Conservation (phyloP, 2,797 vertebrate genomes). For the Melanotaenia nigrans region DNA sequence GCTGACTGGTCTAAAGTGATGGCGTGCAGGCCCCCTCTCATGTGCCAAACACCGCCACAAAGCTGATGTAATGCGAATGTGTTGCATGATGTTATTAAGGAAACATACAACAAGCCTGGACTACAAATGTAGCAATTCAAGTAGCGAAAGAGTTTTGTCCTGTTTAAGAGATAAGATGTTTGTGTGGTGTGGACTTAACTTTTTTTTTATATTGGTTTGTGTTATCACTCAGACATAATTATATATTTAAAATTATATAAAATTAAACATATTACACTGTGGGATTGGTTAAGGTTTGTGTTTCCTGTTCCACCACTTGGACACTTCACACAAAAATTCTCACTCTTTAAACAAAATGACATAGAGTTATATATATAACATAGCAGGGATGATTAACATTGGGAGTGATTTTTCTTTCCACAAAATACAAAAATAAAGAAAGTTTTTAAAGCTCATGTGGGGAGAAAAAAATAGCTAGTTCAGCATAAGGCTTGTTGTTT, state of each 20-base stretch:
- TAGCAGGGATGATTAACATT: no score
- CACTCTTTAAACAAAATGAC: background rate
- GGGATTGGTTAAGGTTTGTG: background rate
- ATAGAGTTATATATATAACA: background rate
- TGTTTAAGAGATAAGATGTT: background rate
- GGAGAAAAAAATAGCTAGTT: background rate
- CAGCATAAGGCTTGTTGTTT: slow-evolving; percentile 44
- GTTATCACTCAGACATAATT: background rate
- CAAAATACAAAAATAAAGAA: background rate
- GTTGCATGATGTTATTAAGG: background rate
- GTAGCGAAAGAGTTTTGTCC: background rate
- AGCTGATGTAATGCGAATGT: background rate
- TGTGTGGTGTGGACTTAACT: background rate
- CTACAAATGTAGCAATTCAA: background rate
- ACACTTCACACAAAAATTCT: background rate
- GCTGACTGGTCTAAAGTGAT: background rate
- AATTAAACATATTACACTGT: background rate
- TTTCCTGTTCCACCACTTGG: background rate
- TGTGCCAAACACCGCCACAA: background rate
- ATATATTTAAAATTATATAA: no score
- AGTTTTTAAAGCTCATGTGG: background rate
- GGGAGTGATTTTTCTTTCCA: background rate
- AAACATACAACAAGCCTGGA: background rate
- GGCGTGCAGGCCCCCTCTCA: background rate
- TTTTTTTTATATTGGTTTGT: background rate